A percentile compares a stretch with the other conserved stretches of the same genome.
Evolutionary conservation across 2,888 invertebrate species (phyloP).

Genomic region (Scotopteryx bipunctaria): DNA sequence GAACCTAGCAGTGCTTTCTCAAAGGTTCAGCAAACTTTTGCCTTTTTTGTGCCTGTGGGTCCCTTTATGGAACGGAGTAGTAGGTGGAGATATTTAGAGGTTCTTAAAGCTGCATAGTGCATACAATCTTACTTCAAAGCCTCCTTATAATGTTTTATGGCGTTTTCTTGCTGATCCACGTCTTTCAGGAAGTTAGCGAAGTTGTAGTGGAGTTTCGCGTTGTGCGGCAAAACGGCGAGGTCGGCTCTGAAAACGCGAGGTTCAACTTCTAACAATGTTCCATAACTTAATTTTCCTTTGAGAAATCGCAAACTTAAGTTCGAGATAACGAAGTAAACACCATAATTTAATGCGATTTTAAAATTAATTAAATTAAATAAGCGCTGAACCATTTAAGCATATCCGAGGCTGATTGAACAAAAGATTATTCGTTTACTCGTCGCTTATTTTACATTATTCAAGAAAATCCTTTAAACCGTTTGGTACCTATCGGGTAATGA

Average conservation of each 20-base stretch:
- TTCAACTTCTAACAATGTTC: conserved; percentile 10
- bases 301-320: not conserved
- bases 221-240: conserved; percentile 90
- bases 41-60: no score
- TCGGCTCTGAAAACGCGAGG: conserved; percentile 85
- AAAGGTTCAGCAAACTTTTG: no score
- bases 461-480: no score
- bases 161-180: conserved; percentile 87
- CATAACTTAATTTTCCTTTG: conserved; percentile 5
- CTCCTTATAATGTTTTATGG: conserved; percentile 90
- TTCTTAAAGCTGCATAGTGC: not conserved
- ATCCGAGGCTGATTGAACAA: no score
- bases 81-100: no score
- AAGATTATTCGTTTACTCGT: no score
- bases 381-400: no score
- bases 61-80: no score
- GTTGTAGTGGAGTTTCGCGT: conserved; percentile 96
- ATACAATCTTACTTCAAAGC: conserved; percentile 89
- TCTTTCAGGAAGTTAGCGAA: conserved; percentile 93
- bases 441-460: no score
- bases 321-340: not conserved
- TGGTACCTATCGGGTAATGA: no score
- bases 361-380: not conserved
- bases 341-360: not conserved
- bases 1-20: no score